phyloP scores from a whole-genome alignment of 1,140 invertebrate species.

The Bombyx mandarina region DNA sequence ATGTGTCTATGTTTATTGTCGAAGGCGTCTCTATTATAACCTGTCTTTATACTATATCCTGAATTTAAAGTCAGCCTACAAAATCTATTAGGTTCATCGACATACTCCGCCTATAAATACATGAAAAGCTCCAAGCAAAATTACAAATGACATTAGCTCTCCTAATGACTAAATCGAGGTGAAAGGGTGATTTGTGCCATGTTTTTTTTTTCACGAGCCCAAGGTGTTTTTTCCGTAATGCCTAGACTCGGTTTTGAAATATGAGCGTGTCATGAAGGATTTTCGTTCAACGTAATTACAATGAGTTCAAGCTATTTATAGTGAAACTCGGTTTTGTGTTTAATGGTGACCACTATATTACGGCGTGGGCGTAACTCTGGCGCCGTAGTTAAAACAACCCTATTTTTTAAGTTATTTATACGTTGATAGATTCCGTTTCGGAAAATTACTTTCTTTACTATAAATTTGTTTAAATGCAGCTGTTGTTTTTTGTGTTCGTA shows the following conservation, averaged over 20 bases:
- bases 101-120: too few relatives aligned
- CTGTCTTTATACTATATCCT: too few relatives aligned
- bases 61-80: too few relatives aligned
- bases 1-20: too few relatives aligned
- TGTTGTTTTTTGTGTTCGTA: too few relatives aligned
- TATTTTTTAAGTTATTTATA: constrained; percentile 20
- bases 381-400: constrained; percentile 19
- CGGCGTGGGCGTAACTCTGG: constrained; percentile 30
- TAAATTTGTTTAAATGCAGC: too few relatives aligned
- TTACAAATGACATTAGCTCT: constrained; percentile 50
- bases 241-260: constrained; percentile 47
- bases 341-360: constrained; percentile 65
- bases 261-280: constrained; percentile 58
- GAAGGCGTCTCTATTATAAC: too few relatives aligned
- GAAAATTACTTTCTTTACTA: not conserved
- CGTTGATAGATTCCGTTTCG: constrained; percentile 2
- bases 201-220: constrained; percentile 26
- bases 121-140: constrained; percentile 10
- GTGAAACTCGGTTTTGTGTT: constrained; percentile 41
- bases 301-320: constrained; percentile 51
- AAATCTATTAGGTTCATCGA: too few relatives aligned
- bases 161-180: constrained; percentile 59
- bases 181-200: constrained; percentile 42
- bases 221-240: constrained; percentile 29
- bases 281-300: constrained; percentile 56